Evolutionary conservation across 2,797 vertebrate genomes (phyloP).

Genomic region (Pangasius krempfi): DNA sequence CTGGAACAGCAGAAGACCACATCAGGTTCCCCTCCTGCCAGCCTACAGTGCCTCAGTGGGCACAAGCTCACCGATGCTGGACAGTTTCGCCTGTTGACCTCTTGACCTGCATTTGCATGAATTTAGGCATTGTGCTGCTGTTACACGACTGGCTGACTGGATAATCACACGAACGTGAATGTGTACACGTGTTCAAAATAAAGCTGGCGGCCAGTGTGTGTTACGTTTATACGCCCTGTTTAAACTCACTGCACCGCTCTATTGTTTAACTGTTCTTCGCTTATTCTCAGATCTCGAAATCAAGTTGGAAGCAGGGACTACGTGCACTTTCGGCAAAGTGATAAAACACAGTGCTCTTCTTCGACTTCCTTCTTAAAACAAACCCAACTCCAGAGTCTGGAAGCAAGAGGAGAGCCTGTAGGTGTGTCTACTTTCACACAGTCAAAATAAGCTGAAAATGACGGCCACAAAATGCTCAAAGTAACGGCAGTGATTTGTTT

Average conservation of each 20-base stretch:
- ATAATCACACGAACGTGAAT: not conserved
- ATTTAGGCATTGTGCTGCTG: too few relatives aligned
- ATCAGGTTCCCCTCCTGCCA: too few relatives aligned
- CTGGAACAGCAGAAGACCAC: not conserved
- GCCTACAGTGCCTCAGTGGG: too few relatives aligned
- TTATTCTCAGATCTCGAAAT: not conserved
- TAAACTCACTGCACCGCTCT: not conserved
- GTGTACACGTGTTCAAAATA: not conserved
- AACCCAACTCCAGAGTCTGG: not conserved
- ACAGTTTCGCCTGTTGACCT: not conserved
- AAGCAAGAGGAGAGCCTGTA: not conserved
- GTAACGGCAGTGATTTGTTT: slow-evolving; percentile 37
- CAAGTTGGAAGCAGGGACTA: not conserved
- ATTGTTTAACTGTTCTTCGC: not conserved
- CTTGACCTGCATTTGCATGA: not conserved
- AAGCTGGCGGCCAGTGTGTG: not conserved
- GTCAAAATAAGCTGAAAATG: not conserved
- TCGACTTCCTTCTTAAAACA: not conserved
- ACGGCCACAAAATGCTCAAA: not conserved
- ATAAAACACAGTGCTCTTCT: not conserved
- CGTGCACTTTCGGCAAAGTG: not conserved
- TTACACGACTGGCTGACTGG: not conserved
- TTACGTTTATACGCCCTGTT: not conserved
- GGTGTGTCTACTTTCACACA: not conserved
- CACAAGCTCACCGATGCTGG: not conserved